Evolutionary conservation across 2,797 vertebrate genomes (phyloP).

Genomic region (Rhadinocentrus ornatus): DNA sequence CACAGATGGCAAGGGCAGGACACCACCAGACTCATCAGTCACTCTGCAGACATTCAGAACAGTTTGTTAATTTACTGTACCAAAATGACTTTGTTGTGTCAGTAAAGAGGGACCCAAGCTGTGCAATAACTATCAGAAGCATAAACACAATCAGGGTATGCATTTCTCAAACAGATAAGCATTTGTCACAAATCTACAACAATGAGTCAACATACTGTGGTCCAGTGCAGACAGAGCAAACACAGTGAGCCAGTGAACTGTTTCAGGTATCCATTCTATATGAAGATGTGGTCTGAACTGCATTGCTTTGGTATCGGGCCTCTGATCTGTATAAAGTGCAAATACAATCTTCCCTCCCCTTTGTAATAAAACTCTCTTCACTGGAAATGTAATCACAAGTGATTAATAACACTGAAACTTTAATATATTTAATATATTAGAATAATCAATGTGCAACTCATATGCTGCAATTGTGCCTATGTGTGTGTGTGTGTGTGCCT

Average conservation of each 20-base stretch:
- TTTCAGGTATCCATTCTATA: slow-evolving; percentile 37
- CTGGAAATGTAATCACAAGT: slow-evolving; percentile 62
- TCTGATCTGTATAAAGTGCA: slow-evolving; percentile 33
- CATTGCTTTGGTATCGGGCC: slow-evolving; percentile 6
- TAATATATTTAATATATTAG: slow-evolving; percentile 45
- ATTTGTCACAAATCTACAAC: slow-evolving; percentile 26
- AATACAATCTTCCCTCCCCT: slow-evolving; percentile 24
- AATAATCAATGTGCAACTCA: slow-evolving; percentile 61
- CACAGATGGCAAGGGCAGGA: slow-evolving; percentile 66
- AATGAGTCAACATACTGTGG: slow-evolving; percentile 19
- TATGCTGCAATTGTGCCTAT: slow-evolving; percentile 35
- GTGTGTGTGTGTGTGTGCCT: slow-evolving; percentile 17
- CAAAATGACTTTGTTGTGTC: slow-evolving; percentile 33
- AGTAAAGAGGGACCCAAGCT: slow-evolving; percentile 12
- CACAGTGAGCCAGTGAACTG: slow-evolving; percentile 40
- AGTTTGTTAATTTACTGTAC: slow-evolving; percentile 61
- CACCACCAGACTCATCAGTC: slow-evolving; percentile 57
- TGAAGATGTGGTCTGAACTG: slow-evolving; percentile 26
- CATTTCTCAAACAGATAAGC: slow-evolving; percentile 15
- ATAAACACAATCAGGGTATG: neutral
- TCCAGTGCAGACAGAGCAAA: slow-evolving; percentile 24
- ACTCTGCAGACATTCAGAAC: slow-evolving; percentile 35
- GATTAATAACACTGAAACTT: slow-evolving; percentile 59
- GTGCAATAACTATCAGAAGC: slow-evolving; percentile 1
- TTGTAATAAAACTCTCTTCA: slow-evolving; percentile 42